A percentile compares a stretch with the other conserved stretches of the same genome.
phyloP scores from a whole-genome alignment of 1,140 invertebrate species.

The Trachymyrmex cornetzi region DNA sequence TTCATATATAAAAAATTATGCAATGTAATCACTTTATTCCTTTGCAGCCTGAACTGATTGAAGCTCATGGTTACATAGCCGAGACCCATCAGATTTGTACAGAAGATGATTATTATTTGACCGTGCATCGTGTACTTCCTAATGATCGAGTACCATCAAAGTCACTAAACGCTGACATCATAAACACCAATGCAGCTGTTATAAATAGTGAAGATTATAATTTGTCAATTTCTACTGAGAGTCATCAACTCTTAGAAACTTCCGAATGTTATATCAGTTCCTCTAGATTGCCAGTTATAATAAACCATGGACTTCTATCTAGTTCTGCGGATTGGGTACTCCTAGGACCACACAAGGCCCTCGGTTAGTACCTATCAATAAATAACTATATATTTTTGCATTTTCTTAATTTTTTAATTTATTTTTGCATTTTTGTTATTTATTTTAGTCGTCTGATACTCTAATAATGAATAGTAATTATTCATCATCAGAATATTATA shows the following conservation, averaged over 20 bases:
- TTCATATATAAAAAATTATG: neutral
- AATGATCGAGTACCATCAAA: conserved; percentile 9
- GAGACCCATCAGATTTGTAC: conserved; percentile 90
- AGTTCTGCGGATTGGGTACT: conserved; percentile 93
- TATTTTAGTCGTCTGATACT: neutral
- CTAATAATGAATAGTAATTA: neutral
- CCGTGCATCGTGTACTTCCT: conserved; percentile 89
- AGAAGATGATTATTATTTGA: conserved; percentile 91
- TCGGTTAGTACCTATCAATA: conserved; percentile 85
- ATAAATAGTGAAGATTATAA: neutral
- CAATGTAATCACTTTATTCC: conserved; percentile 53
- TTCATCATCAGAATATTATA: conserved; percentile 14
- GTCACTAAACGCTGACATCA: conserved; percentile 14
- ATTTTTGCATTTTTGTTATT: conserved; percentile 32
- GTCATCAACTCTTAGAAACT: neutral
- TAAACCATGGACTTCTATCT: conserved; percentile 92
- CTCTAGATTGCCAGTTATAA: conserved; percentile 87
- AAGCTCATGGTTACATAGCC: conserved; percentile 88
- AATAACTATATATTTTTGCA: conserved; percentile 19
- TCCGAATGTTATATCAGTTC: neutral
- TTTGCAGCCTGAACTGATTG: conserved; percentile 87
- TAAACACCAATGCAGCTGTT: neutral
- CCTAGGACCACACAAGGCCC: conserved; percentile 89
- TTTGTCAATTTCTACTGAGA: neutral
- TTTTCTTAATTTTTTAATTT: conserved; percentile 19